Conservation (phyloP, 1,140 invertebrate genomes). For the Colletes gigas region DNA sequence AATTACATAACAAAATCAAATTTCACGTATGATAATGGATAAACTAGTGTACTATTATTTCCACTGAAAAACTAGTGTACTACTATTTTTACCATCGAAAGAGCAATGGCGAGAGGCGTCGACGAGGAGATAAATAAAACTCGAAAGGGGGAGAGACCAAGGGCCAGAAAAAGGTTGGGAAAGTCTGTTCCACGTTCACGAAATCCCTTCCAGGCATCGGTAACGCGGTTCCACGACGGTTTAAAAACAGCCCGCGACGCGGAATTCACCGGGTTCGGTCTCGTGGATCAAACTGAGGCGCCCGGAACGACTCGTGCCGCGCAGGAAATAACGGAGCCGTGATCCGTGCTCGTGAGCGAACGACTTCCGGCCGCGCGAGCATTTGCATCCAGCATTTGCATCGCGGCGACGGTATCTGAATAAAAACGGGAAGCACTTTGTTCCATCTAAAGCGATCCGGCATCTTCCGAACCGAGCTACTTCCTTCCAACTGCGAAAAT, state of each 20-base stretch:
- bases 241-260: constrained; percentile 28
- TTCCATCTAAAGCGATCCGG: neutral
- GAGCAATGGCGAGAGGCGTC: no score
- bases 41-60: no score
- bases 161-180: no score
- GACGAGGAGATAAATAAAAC: no score
- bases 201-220: neutral
- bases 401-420: constrained; percentile 65
- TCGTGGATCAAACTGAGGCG: constrained; percentile 52
- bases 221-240: constrained; percentile 3
- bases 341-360: constrained; percentile 62
- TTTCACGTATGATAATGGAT: no score
- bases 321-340: constrained; percentile 77
- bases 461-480: neutral
- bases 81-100: no score
- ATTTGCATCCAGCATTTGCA: constrained; percentile 65
- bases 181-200: no score
- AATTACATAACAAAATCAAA: no score
- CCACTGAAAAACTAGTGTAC: no score
- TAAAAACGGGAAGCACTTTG: constrained; percentile 45
- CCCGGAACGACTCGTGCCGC: constrained; percentile 56
- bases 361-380: constrained; percentile 69
- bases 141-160: no score
- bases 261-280: neutral
- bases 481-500: neutral